A percentile compares a stretch with the other conserved stretches of the same genome.
Conservation (phyloP, 2,113 vertebrate genomes). For the Nanorana parkeri region DNA sequence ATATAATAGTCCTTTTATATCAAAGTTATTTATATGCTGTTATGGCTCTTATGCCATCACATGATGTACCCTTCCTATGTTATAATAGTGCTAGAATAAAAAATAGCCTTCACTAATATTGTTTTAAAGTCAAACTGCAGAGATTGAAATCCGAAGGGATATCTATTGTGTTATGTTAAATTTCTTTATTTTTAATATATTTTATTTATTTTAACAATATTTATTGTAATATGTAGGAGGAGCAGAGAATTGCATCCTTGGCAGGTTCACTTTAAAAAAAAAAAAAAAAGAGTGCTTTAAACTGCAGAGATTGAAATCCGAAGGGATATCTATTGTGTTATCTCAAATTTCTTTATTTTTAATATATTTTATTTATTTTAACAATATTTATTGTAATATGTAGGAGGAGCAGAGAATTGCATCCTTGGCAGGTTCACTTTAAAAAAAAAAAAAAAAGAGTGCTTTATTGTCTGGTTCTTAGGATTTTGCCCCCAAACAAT, state of each 20-base stretch:
- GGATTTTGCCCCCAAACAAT: not conserved
- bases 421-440: slow-evolving; percentile 23
- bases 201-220: slow-evolving; percentile 36
- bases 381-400: slow-evolving; percentile 34
- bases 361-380: slow-evolving; percentile 25
- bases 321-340: no score
- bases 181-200: not conserved
- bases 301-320: no score
- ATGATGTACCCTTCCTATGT: no score
- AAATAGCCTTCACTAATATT: no score
- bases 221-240: slow-evolving; percentile 18
- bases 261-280: slow-evolving; percentile 31
- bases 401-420: not conserved
- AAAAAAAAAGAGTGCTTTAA: not conserved
- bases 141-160: no score
- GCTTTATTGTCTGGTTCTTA: not conserved
- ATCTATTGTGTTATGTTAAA: no score
- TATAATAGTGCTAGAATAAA: no score
- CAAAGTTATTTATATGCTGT: no score
- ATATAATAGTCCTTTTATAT: no score
- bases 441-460: not conserved
- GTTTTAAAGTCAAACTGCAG: no score
- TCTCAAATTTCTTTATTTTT: no score
- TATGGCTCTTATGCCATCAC: no score
- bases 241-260: not conserved